Evolutionary conservation across 2,113 vertebrate species (phyloP).

Genomic region (Callochromis pleurospilus): DNA sequence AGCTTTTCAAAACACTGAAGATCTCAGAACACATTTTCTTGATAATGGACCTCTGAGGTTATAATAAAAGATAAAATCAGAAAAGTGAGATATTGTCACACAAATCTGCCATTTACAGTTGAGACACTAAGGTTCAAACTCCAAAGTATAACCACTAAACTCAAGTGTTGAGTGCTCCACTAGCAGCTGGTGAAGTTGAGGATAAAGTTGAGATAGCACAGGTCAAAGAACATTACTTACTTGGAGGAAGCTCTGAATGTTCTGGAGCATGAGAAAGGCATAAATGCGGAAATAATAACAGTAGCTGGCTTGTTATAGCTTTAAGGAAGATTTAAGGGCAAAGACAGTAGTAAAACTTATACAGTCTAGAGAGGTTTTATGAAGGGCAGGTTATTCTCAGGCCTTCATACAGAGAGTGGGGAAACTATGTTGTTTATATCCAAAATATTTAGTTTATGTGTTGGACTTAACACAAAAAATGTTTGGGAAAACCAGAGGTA

Average conservation of each 20-base stretch:
- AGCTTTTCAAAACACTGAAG: fast-evolving
- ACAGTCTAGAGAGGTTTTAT: background rate
- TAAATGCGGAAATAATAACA: background rate
- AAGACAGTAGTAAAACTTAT: background rate
- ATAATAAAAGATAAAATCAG: background rate
- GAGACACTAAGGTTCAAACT: background rate
- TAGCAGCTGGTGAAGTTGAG: background rate
- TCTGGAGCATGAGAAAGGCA: background rate
- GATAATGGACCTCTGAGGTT: background rate
- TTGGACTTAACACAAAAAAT: background rate
- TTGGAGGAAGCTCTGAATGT: background rate
- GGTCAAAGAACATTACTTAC: background rate
- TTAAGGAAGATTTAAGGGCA: background rate
- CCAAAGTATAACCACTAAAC: background rate
- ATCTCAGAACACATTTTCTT: background rate
- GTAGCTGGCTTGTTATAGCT: background rate
- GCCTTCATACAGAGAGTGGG: background rate
- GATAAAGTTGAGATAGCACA: background rate
- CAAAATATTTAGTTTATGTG: fast-evolving
- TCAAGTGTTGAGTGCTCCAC: background rate
- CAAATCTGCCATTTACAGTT: background rate
- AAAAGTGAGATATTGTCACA: background rate
- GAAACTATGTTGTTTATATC: background rate
- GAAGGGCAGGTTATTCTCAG: background rate
- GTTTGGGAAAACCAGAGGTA: background rate